Evolutionary conservation across 2,888 invertebrate genomes (phyloP).

Genomic region (Trachelus iudaicus): DNA sequence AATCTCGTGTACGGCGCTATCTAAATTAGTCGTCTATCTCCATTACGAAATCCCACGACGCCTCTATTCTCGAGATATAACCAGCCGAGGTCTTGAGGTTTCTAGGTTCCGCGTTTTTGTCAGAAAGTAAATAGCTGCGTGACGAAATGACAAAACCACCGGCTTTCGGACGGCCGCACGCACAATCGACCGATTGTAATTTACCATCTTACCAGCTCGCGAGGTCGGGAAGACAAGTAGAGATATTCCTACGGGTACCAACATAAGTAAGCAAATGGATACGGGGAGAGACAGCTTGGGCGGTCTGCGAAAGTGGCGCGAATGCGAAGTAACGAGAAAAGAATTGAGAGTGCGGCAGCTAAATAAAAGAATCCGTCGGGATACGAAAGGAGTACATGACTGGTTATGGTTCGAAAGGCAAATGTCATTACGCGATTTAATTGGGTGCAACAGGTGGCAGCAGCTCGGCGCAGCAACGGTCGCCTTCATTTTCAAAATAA

Average conservation of each 20-base stretch:
- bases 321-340: background rate
- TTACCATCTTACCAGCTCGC: background rate
- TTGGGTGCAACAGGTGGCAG: slow-evolving; percentile 47
- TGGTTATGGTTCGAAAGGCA: slow-evolving; percentile 51
- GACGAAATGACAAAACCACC: background rate
- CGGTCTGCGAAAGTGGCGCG: background rate
- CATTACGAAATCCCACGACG: background rate
- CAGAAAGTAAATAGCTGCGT: background rate
- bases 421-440: slow-evolving; percentile 49
- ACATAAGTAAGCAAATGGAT: background rate
- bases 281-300: background rate
- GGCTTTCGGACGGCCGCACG: background rate
- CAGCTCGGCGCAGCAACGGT: slow-evolving; percentile 9
- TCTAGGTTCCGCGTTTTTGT: background rate
- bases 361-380: background rate
- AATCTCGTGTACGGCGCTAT: background rate
- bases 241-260: background rate
- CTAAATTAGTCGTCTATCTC: slow-evolving; percentile 3
- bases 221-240: background rate
- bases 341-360: background rate
- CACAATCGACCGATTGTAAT: background rate
- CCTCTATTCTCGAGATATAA: background rate
- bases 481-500: slow-evolving; percentile 2
- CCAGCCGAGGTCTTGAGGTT: background rate
- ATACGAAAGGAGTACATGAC: background rate